These are phyloP conservation scores for Syngnathus scovelli DNA, from an alignment of 2,113 vertebrate genomes.

Conservation along the genomic window DNA sequence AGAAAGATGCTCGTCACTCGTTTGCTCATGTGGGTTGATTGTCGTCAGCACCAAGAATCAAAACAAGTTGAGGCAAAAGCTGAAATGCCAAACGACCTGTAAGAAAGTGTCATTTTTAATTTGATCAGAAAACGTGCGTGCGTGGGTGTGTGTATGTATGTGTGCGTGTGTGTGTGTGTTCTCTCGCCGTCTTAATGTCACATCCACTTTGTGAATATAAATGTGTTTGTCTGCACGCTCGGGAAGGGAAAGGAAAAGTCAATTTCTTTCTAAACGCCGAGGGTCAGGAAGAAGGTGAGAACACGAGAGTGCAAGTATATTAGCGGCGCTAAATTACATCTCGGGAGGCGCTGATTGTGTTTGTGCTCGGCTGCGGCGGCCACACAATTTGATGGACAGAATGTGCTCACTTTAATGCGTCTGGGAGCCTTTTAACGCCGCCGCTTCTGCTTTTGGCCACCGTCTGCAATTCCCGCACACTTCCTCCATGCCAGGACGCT, in stretches of 20 bases:
- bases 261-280: constrained; percentile 36
- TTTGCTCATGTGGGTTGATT: too few relatives aligned
- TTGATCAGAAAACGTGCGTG: neutral
- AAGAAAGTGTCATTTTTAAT: constrained; percentile 40
- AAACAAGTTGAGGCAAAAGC: neutral
- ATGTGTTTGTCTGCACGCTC: constrained; percentile 16
- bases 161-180: neutral
- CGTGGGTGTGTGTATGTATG: too few relatives aligned
- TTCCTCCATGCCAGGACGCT: too few relatives aligned
- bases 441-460: neutral
- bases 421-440: neutral
- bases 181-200: constrained; percentile 52
- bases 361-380: constrained; percentile 2
- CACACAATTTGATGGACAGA: constrained; percentile 1
- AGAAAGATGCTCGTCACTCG: too few relatives aligned
- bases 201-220: constrained; percentile 46
- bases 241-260: constrained; percentile 23
- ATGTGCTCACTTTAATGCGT: neutral
- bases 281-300: constrained; percentile 30
- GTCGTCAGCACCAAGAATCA: neutral
- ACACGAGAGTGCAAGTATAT: neutral
- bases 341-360: constrained; percentile 2
- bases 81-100: constrained; percentile 18
- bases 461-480: neutral
- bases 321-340: neutral